Percentiles rank a stretch among this genome's conserved stretches.
These are phyloP conservation scores for Drosophila mimetica DNA, from an alignment of 2,888 invertebrate genomes.

Conservation along the genomic window DNA sequence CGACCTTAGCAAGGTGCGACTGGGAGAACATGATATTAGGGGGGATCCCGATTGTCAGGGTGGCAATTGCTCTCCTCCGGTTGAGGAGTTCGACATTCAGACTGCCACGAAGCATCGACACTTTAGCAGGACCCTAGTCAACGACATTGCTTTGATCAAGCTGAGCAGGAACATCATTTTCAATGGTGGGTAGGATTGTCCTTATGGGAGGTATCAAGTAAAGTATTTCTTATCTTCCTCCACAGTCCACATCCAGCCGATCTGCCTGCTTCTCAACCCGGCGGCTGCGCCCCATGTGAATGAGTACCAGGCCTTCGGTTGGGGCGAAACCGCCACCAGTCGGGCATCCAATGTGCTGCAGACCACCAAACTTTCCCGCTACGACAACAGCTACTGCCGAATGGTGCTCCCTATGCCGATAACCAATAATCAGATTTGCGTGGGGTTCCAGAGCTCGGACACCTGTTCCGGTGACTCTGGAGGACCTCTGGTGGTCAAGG, in stretches of 20 bases:
- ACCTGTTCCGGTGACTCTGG: constrained; percentile 21
- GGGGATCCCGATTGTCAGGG: constrained; percentile 12
- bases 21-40: constrained; percentile 12
- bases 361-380: constrained; percentile 2
- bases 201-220: too few relatives aligned
- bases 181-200: not conserved
- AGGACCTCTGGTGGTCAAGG: constrained; percentile 10
- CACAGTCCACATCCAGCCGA: constrained; percentile 11
- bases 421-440: constrained; percentile 8
- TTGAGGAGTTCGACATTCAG: not conserved
- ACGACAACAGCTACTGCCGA: not conserved
- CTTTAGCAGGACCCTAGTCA: not conserved
- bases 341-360: not conserved
- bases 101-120: not conserved
- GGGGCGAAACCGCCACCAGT: not conserved
- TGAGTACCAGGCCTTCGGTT: constrained; percentile 11
- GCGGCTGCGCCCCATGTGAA: not conserved
- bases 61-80: not conserved
- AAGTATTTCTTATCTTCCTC: not conserved
- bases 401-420: not conserved
- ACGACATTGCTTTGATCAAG: constrained; percentile 22
- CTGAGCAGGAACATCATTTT: not conserved
- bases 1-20: constrained; percentile 6
- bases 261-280: constrained; percentile 12
- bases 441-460: not conserved